Evolutionary conservation across 2,797 vertebrate species (phyloP).

Genomic region (Mormyrus hasselquistii): DNA sequence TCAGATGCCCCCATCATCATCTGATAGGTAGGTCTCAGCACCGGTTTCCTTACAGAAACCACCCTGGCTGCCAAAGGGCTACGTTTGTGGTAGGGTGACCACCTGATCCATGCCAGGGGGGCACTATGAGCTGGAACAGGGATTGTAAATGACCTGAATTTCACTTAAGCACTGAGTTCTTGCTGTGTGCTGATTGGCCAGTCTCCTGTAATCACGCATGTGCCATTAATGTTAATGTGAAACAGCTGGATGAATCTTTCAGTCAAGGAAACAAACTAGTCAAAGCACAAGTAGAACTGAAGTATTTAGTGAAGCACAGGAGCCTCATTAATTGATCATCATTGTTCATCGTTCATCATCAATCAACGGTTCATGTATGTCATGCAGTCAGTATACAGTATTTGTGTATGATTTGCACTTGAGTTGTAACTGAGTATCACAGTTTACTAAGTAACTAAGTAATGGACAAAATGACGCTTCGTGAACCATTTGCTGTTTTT

Average conservation of each 20-base stretch:
- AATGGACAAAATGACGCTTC: not conserved
- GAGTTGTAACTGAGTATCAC: not conserved
- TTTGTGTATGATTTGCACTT: not conserved
- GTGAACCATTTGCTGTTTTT: not conserved
- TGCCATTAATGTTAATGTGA: not conserved
- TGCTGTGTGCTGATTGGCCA: not conserved
- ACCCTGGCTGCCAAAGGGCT: not conserved
- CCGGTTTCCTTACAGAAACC: not conserved
- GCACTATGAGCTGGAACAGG: not conserved
- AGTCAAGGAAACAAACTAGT: not conserved
- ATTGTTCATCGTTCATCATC: not conserved
- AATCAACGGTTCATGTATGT: not conserved
- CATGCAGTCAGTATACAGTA: not conserved
- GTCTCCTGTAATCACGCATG: not conserved
- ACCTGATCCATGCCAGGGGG: not conserved
- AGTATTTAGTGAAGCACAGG: not conserved
- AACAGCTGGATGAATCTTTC: not conserved
- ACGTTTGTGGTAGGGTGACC: not conserved
- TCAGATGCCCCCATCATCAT: slow-evolving; percentile 50
- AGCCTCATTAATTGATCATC: not conserved
- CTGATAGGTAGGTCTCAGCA: slow-evolving; percentile 61
- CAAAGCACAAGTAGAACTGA: not conserved
- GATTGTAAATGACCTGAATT: not conserved
- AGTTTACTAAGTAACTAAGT: not conserved
- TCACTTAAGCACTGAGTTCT: not conserved